Base-by-base conservation (phyloP, 2,113 vertebrate species). In the Pitta sordida region DNA sequence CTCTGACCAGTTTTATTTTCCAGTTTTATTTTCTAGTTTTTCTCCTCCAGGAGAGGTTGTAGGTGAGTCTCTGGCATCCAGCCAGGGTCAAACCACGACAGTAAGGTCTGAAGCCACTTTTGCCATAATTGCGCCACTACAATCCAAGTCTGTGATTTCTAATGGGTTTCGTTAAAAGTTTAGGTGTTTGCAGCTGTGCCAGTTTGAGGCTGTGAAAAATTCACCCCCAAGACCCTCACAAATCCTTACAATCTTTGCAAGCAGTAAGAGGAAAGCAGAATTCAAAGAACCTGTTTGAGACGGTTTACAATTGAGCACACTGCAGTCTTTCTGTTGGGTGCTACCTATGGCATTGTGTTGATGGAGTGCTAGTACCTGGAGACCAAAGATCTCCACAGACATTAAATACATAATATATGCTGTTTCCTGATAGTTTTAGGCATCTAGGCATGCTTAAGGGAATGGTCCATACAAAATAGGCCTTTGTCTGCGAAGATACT, bases 241-340 rank as follows among this genome's bases (percentile, higher is more conserved):
- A 52, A 21, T 39, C 8, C 17, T 2, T 55, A 7, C 14, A 2
- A 18, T 52, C 51, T 46, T 78, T 65, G 68, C 34, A 34, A 53
- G 37, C 6, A 30, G 4, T 11, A 41, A 77, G 27, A 69, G 46
- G 29, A 88, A 92, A 69, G 27, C 14, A 69, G 23, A 79, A 79
- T 55, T 36, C 0, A 0, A 0, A 51, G 11, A 14, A 29, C 83
- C 3, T 30, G 13, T 62, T 81, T 83, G 49, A 83, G 49, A 43
- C 11, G 14, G 26, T 74, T 81, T 74, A 18, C 23, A 82, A 7
- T 5, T 22, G 36, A 78, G 36, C 15, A 24, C 5, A 2, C 24
- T 37, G 14, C 3, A 14, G 29, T 46, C 23, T 52, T 53, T 68
- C 29, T 81, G 2, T 13, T 41, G 13, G 15, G 29, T 63, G 43